Evolutionary conservation across 2,888 invertebrate genomes (phyloP), one percentile per base, ranked within the genome.

Genomic region (Diabrotica balteata): DNA sequence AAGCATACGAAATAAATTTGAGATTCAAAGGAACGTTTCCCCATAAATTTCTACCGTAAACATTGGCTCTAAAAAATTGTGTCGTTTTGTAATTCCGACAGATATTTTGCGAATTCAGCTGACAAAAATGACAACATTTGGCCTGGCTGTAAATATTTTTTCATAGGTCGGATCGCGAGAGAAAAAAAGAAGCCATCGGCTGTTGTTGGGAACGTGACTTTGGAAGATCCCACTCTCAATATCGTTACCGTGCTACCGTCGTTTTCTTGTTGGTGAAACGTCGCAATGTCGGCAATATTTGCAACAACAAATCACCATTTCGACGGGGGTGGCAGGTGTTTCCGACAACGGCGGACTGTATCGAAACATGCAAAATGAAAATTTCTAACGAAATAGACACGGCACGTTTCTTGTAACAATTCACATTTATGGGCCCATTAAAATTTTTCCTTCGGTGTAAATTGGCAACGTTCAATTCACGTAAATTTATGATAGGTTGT

Each of bases 251-350:
- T 32, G 32, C 32, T 32, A 32, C 32, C 32, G 32, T 58, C 58
- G 68, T 66, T 68, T 68, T 61, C 61, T 65, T 58, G 65, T 58
- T 63, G 57, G 63, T 53, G 47, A 55, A 64, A 66, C 11, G 55
- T 47, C 10, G 9, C 10, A 8, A 63, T 44, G 67, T 58, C 32
- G 68, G 69, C 69, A 57, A 69, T 69, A 69, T 66, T 69, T 69
- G 69, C 69, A 69, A 69, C 69, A 66, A 69, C 69, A 69, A 69
- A 69, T 69, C 69, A 69, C 69, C 59, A 51, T 66, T 66, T 49
- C 59, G 65, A 59, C 55, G 62, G 62, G 51, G 63, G 63, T 53
- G 62, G 63, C 69, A 69, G 69, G 69, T 69, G 69, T 69, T 54
- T 62, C 59, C 54, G 69, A 69, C 69, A 55, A 59, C 66, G 59